A percentile compares a stretch with the other conserved stretches of the same genome.
phyloP scores from a whole-genome alignment of 2,113 vertebrate species.

The Terrapene triunguis region DNA sequence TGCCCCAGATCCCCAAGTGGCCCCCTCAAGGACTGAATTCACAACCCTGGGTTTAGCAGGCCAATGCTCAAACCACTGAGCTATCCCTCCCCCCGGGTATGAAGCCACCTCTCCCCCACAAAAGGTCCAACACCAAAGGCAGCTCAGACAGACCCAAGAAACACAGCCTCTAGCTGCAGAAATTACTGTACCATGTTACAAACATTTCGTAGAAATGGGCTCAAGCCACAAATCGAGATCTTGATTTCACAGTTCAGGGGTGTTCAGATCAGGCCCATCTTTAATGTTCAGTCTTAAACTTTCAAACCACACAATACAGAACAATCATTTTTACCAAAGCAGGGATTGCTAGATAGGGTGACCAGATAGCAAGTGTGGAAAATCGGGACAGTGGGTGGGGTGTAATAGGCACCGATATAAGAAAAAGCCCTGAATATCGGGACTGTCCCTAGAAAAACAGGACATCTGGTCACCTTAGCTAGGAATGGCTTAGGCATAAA shows the following conservation, averaged over 20 bases:
- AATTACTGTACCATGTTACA: background rate
- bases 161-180: rapidly evolving
- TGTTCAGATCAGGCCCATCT: background rate
- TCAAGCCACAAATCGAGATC: background rate
- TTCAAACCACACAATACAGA: background rate
- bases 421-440: no score
- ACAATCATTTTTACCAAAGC: background rate
- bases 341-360: background rate
- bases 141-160: background rate
- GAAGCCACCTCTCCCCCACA: background rate
- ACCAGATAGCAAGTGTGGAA: no score
- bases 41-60: no score
- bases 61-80: no score
- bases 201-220: background rate
- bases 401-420: no score
- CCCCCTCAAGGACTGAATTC: no score
- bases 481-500: background rate
- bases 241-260: background rate
- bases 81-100: no score
- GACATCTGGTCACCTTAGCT: background rate
- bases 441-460: no score
- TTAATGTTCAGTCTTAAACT: background rate
- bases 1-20: no score
- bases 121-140: background rate
- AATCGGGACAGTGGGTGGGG: no score